Conservation (phyloP, 2,888 invertebrate species). For the Julus scanicus region DNA sequence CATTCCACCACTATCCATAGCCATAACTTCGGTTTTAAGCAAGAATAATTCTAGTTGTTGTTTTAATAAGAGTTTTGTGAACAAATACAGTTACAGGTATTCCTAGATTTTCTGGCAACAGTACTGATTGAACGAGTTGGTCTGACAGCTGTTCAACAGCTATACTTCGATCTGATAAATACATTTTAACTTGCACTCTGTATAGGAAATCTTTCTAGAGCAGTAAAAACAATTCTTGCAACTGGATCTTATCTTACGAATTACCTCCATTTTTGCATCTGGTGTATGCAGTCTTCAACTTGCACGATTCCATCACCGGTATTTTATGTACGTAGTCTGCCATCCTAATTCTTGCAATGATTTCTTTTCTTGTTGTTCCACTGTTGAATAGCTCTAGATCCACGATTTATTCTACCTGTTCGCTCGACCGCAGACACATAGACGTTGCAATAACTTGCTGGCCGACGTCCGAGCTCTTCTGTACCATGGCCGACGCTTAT, state of each 20-base stretch:
- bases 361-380: not conserved
- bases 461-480: slow-evolving; percentile 54
- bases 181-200: not conserved
- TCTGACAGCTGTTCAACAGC: not conserved
- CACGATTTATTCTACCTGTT: slow-evolving; percentile 36
- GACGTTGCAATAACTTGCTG: slow-evolving; percentile 50
- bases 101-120: not conserved
- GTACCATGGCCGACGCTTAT: slow-evolving; percentile 53
- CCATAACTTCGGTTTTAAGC: no score
- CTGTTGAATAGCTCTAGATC: not conserved
- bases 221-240: not conserved
- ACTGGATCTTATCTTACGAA: not conserved
- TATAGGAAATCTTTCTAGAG: not conserved
- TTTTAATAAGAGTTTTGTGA: no score
- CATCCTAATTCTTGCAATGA: not conserved
- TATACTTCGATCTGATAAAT: not conserved
- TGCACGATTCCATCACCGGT: not conserved
- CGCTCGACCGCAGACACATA: slow-evolving; percentile 51
- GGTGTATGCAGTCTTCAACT: not conserved
- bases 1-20: no score
- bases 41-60: no score
- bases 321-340: not conserved
- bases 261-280: not conserved
- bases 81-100: not conserved
- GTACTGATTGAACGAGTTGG: not conserved